phyloP scores from a whole-genome alignment of 2,797 vertebrate species.

The Betta splendens region DNA sequence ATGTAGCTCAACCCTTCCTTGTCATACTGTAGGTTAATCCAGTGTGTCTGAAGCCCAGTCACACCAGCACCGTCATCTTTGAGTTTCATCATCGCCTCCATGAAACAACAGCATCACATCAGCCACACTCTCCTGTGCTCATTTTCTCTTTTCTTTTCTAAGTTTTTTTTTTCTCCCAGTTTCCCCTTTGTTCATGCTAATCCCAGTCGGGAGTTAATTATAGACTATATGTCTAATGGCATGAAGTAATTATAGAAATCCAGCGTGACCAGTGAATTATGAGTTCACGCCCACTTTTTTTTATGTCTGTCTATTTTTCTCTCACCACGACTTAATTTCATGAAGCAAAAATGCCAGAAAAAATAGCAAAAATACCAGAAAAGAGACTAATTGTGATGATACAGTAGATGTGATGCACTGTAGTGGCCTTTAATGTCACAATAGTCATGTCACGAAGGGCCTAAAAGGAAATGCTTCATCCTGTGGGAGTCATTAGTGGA shows the following conservation, averaged over 20 bases:
- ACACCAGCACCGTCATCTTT: too few species aligned
- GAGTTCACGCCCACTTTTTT: slow-evolving; percentile 49
- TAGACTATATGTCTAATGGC: slow-evolving; percentile 71
- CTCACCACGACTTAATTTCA: background rate
- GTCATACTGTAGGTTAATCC: too few species aligned
- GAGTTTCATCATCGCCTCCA: too few species aligned
- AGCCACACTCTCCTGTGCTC: background rate
- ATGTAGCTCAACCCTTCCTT: too few species aligned
- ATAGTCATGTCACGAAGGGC: background rate
- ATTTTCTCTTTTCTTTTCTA: slow-evolving; percentile 1
- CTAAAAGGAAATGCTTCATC: slow-evolving; percentile 2
- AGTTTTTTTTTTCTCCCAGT: slow-evolving; percentile 28
- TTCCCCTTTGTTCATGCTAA: slow-evolving; percentile 67
- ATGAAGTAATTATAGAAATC: slow-evolving; percentile 77
- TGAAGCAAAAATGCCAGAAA: background rate
- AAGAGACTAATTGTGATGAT: background rate
- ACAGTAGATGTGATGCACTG: slow-evolving; percentile 5
- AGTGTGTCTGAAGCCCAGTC: too few species aligned
- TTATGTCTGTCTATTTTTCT: background rate
- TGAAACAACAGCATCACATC: slow-evolving; percentile 12
- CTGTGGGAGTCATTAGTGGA: slow-evolving; percentile 3
- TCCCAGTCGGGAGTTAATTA: slow-evolving; percentile 79
- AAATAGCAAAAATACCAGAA: background rate
- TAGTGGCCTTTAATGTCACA: slow-evolving; percentile 9
- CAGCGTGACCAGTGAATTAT: slow-evolving; percentile 70